These are phyloP conservation scores for Myiopsitta monachus DNA, from an alignment of 2,113 vertebrate species.

Conservation along the genomic window DNA sequence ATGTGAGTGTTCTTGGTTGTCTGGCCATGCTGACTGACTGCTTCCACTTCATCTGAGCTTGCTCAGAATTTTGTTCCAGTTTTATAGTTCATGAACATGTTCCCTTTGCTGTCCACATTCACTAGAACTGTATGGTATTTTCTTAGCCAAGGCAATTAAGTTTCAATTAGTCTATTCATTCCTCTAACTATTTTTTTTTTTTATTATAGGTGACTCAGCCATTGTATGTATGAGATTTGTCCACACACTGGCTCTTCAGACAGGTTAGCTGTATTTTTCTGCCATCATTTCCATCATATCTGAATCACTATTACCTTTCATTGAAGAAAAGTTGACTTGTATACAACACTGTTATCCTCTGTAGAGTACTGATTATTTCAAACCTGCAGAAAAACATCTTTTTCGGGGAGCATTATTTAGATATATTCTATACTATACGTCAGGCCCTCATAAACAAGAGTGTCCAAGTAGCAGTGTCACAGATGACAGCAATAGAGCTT, in stretches of 20 bases:
- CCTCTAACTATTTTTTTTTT: neutral
- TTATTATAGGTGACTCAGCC: constrained; percentile 30
- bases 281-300: neutral
- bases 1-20: neutral
- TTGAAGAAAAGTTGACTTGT: neutral
- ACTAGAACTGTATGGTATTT: neutral
- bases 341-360: neutral
- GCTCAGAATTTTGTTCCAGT: neutral
- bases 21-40: neutral
- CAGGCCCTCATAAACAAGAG: neutral
- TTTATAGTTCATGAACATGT: neutral
- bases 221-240: constrained; percentile 10
- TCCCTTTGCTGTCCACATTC: neutral
- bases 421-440: neutral
- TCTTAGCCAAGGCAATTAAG: neutral
- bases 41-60: neutral
- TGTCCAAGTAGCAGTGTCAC: neutral
- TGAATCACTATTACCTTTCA: neutral
- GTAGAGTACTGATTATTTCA: neutral
- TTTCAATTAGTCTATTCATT: neutral
- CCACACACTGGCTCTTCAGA: constrained; percentile 53
- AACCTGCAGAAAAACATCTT: neutral
- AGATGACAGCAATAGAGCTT: neutral
- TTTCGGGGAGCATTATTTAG: neutral
- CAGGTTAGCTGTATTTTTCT: constrained; percentile 38